These are phyloP conservation scores for Neolamprologus cancellatus DNA, from an alignment of 2,113 vertebrate species.

Conservation along the genomic window DNA sequence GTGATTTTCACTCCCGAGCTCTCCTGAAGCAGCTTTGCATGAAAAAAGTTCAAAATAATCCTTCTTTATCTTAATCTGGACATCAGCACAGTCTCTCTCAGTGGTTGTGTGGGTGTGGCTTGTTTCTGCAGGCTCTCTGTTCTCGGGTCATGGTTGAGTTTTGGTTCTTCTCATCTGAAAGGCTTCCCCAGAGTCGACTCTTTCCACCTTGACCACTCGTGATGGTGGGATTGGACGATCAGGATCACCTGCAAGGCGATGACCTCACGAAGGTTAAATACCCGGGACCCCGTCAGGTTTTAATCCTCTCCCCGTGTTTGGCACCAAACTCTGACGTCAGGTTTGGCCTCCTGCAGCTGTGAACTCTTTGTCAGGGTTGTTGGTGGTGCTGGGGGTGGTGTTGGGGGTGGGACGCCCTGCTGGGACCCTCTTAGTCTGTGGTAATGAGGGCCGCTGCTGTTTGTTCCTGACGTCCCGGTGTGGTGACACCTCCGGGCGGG, in stretches of 20 bases:
- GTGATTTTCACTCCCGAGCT: rapidly evolving
- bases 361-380: neutral
- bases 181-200: rapidly evolving
- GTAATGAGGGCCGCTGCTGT: neutral
- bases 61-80: neutral
- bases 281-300: neutral
- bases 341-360: neutral
- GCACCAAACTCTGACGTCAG: neutral
- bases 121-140: neutral
- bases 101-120: neutral
- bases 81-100: neutral
- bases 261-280: neutral
- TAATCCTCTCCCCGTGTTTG: neutral
- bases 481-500: conserved; percentile 11
- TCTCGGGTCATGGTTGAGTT: rapidly evolving
- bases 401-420: neutral
- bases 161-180: neutral
- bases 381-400: neutral
- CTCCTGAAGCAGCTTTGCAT: neutral
- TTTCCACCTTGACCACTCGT: rapidly evolving
- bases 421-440: neutral
- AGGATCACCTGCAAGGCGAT: neutral
- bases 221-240: neutral
- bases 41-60: neutral
- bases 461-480: conserved; percentile 40